phyloP scores from a whole-genome alignment of 2,797 vertebrate species.

The Saxicola maurus region DNA sequence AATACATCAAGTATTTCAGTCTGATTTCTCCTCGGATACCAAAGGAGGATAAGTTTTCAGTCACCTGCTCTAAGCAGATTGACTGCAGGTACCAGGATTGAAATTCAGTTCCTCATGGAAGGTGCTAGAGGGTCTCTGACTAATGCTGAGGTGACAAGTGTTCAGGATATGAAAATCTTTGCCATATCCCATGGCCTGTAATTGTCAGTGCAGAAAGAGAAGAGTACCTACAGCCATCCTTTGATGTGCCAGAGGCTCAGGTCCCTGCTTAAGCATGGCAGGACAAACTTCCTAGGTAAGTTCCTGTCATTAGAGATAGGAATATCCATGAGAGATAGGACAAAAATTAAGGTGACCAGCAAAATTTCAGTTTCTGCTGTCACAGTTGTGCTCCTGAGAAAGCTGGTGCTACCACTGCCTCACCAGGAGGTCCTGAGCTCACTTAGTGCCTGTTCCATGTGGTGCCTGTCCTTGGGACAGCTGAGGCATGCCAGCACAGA shows the following conservation, averaged over 20 bases:
- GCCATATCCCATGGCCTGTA: not conserved
- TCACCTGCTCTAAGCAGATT: not conserved
- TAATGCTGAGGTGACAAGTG: not conserved
- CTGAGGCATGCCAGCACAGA: not conserved
- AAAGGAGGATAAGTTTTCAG: not conserved
- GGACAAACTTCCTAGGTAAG: not conserved
- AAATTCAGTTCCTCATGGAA: not conserved
- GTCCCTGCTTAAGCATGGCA: not conserved
- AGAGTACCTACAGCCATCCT: not conserved
- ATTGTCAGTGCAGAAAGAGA: not conserved
- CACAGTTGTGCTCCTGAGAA: not conserved
- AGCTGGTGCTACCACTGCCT: not conserved
- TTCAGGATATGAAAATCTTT: not conserved
- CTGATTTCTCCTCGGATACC: not conserved
- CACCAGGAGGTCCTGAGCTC: not conserved
- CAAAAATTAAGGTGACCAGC: not conserved
- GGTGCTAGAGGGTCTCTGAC: not conserved
- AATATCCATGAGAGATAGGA: not conserved
- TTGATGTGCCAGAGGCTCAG: not conserved
- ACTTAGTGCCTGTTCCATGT: not conserved
- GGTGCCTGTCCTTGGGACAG: rapidly evolving
- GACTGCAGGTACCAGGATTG: not conserved
- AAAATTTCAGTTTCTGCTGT: not conserved
- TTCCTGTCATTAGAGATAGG: not conserved
- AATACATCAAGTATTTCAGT: not conserved